Evolutionary conservation across 2,113 vertebrate species (phyloP).

Genomic region (Sclerurus mexicanus): DNA sequence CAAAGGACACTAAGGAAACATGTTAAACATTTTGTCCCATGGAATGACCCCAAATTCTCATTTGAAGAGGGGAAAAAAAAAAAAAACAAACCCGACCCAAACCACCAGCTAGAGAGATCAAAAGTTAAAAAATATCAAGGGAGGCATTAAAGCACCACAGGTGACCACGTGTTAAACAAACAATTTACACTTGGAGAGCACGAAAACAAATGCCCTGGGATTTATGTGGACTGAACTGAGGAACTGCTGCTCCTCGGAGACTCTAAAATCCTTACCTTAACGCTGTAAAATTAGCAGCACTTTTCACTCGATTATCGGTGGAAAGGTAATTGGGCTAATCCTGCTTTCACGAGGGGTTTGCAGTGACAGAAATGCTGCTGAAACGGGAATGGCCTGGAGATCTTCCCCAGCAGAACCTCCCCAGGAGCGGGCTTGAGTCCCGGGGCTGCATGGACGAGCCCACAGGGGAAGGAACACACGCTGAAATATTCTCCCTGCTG

Average conservation of each 20-base stretch:
- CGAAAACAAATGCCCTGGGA: slow-evolving; percentile 38
- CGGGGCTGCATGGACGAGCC: background rate
- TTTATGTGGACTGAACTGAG: slow-evolving; percentile 28
- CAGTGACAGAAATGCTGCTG: background rate
- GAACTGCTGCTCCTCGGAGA: background rate
- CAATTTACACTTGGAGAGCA: slow-evolving; percentile 53
- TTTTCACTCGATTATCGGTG: slow-evolving; percentile 44
- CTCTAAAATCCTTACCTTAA: background rate
- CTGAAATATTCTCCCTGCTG: background rate
- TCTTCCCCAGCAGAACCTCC: background rate
- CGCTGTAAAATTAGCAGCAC: slow-evolving; percentile 35
- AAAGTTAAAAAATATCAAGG: slow-evolving; percentile 46
- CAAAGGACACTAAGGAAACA: slow-evolving; percentile 59
- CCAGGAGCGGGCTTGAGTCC: background rate
- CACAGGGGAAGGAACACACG: background rate
- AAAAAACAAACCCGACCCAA: background rate
- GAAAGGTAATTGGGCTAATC: background rate
- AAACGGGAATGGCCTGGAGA: background rate
- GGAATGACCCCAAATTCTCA: slow-evolving; percentile 72
- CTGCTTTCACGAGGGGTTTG: background rate
- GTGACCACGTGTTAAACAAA: slow-evolving; percentile 64
- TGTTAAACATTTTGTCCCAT: slow-evolving; percentile 69
- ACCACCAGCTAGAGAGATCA: slow-evolving; percentile 60
- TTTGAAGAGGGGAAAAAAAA: slow-evolving; percentile 9
- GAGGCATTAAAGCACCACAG: slow-evolving; percentile 53